A percentile compares a stretch with the other conserved stretches of the same genome.
phyloP scores from a whole-genome alignment of 2,888 invertebrate species.

The Luffia ferchaultella region DNA sequence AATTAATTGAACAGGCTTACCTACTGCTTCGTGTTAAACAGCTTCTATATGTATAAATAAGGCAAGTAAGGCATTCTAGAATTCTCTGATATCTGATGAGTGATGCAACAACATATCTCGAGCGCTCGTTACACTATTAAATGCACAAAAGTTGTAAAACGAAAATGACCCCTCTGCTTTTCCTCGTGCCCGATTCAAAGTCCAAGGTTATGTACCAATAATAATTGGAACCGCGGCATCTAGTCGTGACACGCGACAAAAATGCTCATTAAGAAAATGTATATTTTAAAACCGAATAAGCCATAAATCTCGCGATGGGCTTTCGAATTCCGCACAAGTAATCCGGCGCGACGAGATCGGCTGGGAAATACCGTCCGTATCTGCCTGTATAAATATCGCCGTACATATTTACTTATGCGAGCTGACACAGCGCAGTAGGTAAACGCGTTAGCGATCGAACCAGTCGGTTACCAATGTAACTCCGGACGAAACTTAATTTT shows the following conservation, averaged over 20 bases:
- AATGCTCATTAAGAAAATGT: slow-evolving; percentile 61
- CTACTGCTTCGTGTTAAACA: no score
- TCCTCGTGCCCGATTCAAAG: not conserved
- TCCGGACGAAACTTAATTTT: not conserved
- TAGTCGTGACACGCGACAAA: slow-evolving; percentile 55
- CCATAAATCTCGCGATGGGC: slow-evolving; percentile 64
- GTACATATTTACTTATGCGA: not conserved
- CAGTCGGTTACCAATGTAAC: not conserved
- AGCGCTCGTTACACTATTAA: no score
- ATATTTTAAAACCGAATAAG: slow-evolving; percentile 63
- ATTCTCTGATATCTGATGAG: no score
- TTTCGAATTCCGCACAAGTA: slow-evolving; percentile 65
- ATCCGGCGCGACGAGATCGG: slow-evolving; percentile 60
- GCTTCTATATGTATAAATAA: no score
- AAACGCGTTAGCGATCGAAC: not conserved
- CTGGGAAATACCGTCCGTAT: slow-evolving; percentile 54
- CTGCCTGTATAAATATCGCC: not conserved
- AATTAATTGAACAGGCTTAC: no score
- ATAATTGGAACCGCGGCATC: slow-evolving; percentile 26
- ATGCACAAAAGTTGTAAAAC: no score
- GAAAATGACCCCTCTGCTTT: no score
- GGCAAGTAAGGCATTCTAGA: no score
- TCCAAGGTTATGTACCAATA: slow-evolving; percentile 15
- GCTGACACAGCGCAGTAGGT: no score
- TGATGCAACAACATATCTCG: no score